Evolutionary conservation across 1,140 invertebrate genomes (phyloP).

Genomic region (Onthophagus taurus): DNA sequence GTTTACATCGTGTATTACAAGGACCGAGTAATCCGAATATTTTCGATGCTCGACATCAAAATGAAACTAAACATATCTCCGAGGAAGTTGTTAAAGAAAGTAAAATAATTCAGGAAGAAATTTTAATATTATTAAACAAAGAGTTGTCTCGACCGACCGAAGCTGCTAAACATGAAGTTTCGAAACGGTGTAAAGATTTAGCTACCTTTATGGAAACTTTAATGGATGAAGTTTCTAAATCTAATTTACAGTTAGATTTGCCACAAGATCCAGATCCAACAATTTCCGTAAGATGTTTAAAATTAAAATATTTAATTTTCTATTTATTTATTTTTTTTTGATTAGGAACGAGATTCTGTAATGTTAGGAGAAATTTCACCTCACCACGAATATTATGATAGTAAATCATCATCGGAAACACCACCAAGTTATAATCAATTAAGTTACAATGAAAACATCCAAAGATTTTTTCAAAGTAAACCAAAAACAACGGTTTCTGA

Average conservation of each 20-base stretch:
- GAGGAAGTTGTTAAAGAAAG: slow-evolving; percentile 53
- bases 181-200: slow-evolving; percentile 59
- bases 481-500: slow-evolving; percentile 50
- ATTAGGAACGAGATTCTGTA: slow-evolving; percentile 67
- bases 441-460: slow-evolving; percentile 79
- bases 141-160: slow-evolving; percentile 47
- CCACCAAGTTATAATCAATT: slow-evolving; percentile 77
- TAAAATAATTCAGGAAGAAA: slow-evolving; percentile 56
- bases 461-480: slow-evolving; percentile 77
- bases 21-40: slow-evolving; percentile 64
- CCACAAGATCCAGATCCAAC: slow-evolving; percentile 44
- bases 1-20: slow-evolving; percentile 75
- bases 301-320: slow-evolving; percentile 2
- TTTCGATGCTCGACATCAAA: slow-evolving; percentile 45
- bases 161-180: slow-evolving; percentile 49
- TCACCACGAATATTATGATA: slow-evolving; percentile 70
- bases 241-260: slow-evolving; percentile 45
- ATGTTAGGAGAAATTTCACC: slow-evolving; percentile 80
- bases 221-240: slow-evolving; percentile 51
- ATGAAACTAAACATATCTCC: slow-evolving; percentile 36
- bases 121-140: slow-evolving; percentile 56
- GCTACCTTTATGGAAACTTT: slow-evolving; percentile 65
- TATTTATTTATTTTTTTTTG: slow-evolving; percentile 29
- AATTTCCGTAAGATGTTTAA: slow-evolving; percentile 42
- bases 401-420: slow-evolving; percentile 72